Percentiles rank a stretch among this genome's conserved stretches.
Conservation (phyloP, 2,888 invertebrate species). For the Eucera pruinosa region DNA sequence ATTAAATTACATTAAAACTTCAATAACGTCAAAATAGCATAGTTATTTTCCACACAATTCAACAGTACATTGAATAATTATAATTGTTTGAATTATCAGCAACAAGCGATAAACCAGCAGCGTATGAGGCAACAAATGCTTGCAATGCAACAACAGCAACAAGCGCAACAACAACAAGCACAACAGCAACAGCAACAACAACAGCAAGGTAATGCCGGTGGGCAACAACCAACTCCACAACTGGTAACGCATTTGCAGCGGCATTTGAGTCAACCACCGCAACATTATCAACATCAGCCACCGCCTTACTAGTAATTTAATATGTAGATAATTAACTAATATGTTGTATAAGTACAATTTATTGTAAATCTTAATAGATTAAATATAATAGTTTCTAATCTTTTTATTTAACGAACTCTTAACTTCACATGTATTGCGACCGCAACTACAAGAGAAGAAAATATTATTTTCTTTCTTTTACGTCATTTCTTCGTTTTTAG, state of each 20-base stretch:
- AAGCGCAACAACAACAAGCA: slow-evolving; percentile 85
- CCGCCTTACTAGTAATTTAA: slow-evolving; percentile 85
- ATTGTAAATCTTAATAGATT: too few relatives aligned
- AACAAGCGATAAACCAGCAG: slow-evolving; percentile 85
- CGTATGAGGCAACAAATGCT: slow-evolving; percentile 90
- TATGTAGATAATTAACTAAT: slow-evolving; percentile 51
- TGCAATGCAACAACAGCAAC: slow-evolving; percentile 86
- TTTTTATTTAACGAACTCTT: too few relatives aligned
- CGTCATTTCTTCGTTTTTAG: too few relatives aligned
- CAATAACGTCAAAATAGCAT: too few relatives aligned
- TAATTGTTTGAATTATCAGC: slow-evolving; percentile 37
- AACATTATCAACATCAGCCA: slow-evolving; percentile 86
- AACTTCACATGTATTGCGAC: too few relatives aligned
- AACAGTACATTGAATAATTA: neutral
- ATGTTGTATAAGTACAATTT: slow-evolving; percentile 44
- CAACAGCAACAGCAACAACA: slow-evolving; percentile 85
- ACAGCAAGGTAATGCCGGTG: slow-evolving; percentile 78
- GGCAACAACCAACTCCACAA: slow-evolving; percentile 86
- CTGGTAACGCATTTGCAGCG: slow-evolving; percentile 89
- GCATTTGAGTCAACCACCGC: slow-evolving; percentile 85
- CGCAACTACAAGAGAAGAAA: too few relatives aligned
- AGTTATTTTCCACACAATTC: neutral
- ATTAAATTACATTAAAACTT: too few relatives aligned
- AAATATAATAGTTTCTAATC: too few relatives aligned
- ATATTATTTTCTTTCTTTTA: too few relatives aligned